Conservation (phyloP, 2,113 vertebrate species). For the Neofelis nebulosa region DNA sequence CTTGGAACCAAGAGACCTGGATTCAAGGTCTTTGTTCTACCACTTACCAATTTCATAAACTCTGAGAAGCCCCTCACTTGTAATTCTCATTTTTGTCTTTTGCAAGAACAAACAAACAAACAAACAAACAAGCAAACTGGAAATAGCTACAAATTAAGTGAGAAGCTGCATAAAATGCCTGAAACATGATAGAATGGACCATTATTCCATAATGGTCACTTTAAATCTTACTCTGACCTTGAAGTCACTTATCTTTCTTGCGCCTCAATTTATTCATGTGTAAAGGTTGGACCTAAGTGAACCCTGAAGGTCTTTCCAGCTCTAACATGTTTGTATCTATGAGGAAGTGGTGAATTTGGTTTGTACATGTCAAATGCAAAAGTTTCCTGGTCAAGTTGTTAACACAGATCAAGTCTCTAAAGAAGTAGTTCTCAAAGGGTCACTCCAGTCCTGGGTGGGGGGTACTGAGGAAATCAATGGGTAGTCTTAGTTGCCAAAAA, state of each 20-base stretch:
- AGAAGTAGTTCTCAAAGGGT: neutral
- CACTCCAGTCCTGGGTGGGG: neutral
- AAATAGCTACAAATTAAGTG: neutral
- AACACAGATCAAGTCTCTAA: neutral
- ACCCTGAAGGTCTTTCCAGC: neutral
- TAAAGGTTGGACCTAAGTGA: neutral
- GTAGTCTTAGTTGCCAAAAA: neutral
- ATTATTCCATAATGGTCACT: neutral
- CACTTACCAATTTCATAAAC: neutral
- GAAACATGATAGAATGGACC: neutral
- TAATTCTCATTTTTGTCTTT: neutral
- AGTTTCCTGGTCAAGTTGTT: neutral
- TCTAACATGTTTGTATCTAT: neutral
- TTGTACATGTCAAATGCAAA: neutral
- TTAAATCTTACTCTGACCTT: neutral
- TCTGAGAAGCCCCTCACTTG: neutral
- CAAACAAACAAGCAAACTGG: neutral
- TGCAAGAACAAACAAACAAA: neutral
- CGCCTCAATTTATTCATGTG: neutral
- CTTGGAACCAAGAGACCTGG: neutral
- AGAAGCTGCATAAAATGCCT: constrained; percentile 9
- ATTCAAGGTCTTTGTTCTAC: neutral
- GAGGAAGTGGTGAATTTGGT: neutral
- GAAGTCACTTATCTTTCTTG: neutral
- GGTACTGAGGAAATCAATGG: neutral